Percentiles rank a stretch among this genome's conserved stretches.
Evolutionary conservation across 2,113 vertebrate species (phyloP).

Genomic region (Pipa parva): DNA sequence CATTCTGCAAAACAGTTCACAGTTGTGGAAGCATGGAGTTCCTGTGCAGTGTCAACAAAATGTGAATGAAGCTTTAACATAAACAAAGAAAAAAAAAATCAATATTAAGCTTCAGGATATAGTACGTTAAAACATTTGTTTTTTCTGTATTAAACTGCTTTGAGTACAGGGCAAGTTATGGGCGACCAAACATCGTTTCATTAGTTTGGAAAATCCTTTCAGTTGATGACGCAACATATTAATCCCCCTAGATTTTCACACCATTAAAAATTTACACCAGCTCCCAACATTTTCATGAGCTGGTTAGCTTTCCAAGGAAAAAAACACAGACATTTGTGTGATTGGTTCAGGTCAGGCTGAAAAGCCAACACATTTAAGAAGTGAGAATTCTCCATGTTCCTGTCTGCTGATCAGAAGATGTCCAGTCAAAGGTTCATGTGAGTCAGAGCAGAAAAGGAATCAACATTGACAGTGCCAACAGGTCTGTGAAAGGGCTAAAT

Average conservation of each 20-base stretch:
- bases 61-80: not conserved
- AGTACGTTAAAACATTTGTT: slow-evolving; percentile 38
- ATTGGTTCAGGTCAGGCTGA: slow-evolving; percentile 43
- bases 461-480: slow-evolving; percentile 40
- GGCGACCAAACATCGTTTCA: slow-evolving; percentile 30
- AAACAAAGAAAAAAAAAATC: not conserved
- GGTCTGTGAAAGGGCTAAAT: slow-evolving; percentile 37
- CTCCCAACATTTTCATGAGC: slow-evolving; percentile 51
- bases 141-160: slow-evolving; percentile 29
- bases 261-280: slow-evolving; percentile 53
- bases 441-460: slow-evolving; percentile 38
- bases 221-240: slow-evolving; percentile 53
- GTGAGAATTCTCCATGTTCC: slow-evolving; percentile 37
- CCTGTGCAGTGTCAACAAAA: not conserved
- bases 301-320: slow-evolving; percentile 46
- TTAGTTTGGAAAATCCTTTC: slow-evolving; percentile 45
- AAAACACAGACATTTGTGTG: slow-evolving; percentile 27
- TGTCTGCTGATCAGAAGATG: slow-evolving; percentile 43
- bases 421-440: slow-evolving; percentile 40
- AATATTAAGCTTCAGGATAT: slow-evolving; percentile 1
- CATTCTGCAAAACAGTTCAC: no score
- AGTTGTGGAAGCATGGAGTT: not conserved
- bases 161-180: slow-evolving; percentile 31
- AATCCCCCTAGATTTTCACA: slow-evolving; percentile 50
- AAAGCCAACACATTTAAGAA: slow-evolving; percentile 33